Base-by-base conservation (phyloP, 2,113 vertebrate genomes). In the Sardina pilchardus region DNA sequence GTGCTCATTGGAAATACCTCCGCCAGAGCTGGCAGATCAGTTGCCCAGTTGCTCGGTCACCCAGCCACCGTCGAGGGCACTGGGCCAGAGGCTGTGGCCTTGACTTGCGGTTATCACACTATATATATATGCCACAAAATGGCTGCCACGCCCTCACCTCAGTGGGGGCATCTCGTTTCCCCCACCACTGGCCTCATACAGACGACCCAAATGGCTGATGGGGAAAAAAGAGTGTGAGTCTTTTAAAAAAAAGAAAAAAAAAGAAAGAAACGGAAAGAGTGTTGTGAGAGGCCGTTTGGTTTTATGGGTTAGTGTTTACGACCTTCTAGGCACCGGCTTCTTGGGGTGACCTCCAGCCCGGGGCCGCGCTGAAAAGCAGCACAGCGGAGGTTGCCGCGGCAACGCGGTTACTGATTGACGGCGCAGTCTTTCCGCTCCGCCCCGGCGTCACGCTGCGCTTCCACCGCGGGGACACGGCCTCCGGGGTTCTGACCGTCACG, bases 241-340 rank as follows among this genome's bases (percentile, higher is more conserved):
- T n/a, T n/a, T n/a, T n/a, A 4, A 34, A 50, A 24, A 19, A 24
- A 42, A 50, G 39, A 1, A 6, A 34, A 16, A n/a, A 24, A 85
- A 6, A 78, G 44, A 42, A 1, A 26, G 14, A 48, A 48, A 48
- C 9, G 14, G 47, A 48, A 48, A 48, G 59, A 30, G 6, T 4
- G 12, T n/a, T 8, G 6, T 39, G 44, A 39, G 81, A 45, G 26
- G 39, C 1, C 19, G 30, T 34, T 63, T 19, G 30, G 21, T 30
- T 75, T 75, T 36, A 75, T 36, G 34, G 71, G 71, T 75, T 75
- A 75, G 71, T 75, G 71, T 78, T 78, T 75, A 78, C 10, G 34
- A 78, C 71, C 30, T 36, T 36, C 1, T 36, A 71, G 4, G 9
- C 10, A 17, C 30, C 34, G 4, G 10, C 30, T 17, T n/a, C n/a